These are phyloP conservation scores for Garra rufa DNA, from an alignment of 2,113 vertebrate species.

Conservation along the genomic window DNA sequence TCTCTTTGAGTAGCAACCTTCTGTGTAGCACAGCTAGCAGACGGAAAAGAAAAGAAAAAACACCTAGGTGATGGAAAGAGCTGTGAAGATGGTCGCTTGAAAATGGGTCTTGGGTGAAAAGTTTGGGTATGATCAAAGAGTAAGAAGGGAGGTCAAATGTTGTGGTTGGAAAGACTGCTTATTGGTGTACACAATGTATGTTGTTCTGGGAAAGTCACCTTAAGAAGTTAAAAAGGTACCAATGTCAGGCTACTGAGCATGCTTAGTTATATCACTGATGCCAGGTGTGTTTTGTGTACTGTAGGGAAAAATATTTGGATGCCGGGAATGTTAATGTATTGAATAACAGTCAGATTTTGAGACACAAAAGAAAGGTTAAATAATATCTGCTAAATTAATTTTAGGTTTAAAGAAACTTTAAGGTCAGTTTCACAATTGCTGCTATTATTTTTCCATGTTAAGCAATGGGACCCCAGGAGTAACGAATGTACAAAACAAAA, in stretches of 20 bases:
- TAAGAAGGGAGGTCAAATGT: background rate
- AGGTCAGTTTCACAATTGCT: background rate
- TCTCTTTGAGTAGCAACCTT: background rate
- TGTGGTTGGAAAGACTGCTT: constrained; percentile 4
- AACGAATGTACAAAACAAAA: background rate
- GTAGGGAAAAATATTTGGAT: background rate
- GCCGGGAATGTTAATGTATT: background rate
- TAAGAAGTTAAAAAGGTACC: background rate
- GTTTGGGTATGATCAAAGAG: background rate
- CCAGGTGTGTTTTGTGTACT: no score
- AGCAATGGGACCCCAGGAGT: background rate
- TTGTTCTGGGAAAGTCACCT: background rate
- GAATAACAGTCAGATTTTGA: background rate
- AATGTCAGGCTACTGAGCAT: background rate
- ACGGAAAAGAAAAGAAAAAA: background rate
- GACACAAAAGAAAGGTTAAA: background rate
- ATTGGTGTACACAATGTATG: background rate
- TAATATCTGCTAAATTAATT: background rate
- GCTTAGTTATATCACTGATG: background rate
- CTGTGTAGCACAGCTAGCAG: background rate
- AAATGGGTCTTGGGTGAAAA: background rate
- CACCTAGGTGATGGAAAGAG: background rate
- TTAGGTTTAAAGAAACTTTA: background rate
- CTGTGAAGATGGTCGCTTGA: background rate
- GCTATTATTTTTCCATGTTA: background rate